Conservation (phyloP, 2,113 vertebrate species). For the Synchiropus splendidus region DNA sequence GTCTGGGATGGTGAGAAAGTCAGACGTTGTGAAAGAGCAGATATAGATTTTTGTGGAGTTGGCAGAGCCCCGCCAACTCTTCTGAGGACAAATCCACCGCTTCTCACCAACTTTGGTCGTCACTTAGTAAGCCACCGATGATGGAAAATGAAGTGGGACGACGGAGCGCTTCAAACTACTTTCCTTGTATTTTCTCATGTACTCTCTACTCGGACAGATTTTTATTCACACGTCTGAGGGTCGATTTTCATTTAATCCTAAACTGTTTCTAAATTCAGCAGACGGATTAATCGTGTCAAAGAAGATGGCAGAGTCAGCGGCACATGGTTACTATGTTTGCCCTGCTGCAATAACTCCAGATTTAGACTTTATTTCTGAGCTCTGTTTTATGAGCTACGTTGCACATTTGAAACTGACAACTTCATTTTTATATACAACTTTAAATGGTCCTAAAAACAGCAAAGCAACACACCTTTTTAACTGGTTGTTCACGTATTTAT, state of each 20-base stretch:
- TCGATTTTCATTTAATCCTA: slow-evolving; percentile 26
- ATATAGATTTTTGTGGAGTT: slow-evolving; percentile 41
- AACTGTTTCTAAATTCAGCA: slow-evolving; percentile 22
- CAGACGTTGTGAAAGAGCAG: slow-evolving; percentile 30
- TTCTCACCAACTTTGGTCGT: slow-evolving; percentile 23
- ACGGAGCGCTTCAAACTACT: slow-evolving; percentile 1
- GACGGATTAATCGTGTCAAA: slow-evolving; percentile 18
- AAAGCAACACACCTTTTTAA: too few species aligned
- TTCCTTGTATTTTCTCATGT: slow-evolving; percentile 11
- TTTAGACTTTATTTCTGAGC: too few species aligned
- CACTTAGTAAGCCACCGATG: slow-evolving; percentile 29
- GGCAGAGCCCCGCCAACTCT: slow-evolving; percentile 21
- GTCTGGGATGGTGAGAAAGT: slow-evolving; percentile 14
- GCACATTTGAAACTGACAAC: too few species aligned
- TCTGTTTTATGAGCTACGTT: too few species aligned
- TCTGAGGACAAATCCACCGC: slow-evolving; percentile 38
- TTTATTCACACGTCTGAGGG: neutral
- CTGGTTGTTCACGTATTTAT: too few species aligned
- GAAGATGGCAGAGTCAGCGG: slow-evolving; percentile 22
- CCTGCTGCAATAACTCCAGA: neutral
- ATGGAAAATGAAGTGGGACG: slow-evolving; percentile 6
- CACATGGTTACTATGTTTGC: slow-evolving; percentile 27
- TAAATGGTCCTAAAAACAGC: too few species aligned
- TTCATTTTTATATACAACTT: too few species aligned
- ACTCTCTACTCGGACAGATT: slow-evolving; percentile 10